Conservation (phyloP, 2,797 vertebrate species). For the Gambelia wislizenii region DNA sequence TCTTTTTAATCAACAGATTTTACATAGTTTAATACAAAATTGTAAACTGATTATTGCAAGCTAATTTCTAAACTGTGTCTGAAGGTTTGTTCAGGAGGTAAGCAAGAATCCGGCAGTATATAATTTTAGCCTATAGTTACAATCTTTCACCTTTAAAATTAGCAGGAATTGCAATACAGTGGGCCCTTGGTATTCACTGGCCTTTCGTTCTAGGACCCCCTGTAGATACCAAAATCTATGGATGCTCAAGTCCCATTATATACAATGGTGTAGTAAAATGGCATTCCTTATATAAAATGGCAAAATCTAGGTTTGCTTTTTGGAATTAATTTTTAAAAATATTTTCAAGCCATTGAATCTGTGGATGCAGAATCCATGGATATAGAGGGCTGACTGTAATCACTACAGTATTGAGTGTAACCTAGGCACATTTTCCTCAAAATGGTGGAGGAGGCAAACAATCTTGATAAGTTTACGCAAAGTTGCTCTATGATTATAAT, state of each 20-base stretch:
- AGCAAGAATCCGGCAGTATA: neutral
- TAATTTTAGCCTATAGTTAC: neutral
- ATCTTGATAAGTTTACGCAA: neutral
- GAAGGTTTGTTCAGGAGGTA: neutral
- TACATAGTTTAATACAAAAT: neutral
- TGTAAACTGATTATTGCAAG: neutral
- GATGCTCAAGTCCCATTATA: too few species aligned
- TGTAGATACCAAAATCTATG: too few species aligned
- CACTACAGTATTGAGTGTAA: neutral
- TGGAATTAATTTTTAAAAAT: too few species aligned
- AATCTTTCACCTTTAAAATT: constrained; percentile 8
- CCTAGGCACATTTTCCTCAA: neutral
- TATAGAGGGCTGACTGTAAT: too few species aligned
- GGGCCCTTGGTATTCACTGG: too few species aligned
- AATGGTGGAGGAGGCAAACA: neutral
- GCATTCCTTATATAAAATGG: too few species aligned
- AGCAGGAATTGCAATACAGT: neutral
- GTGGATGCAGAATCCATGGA: too few species aligned
- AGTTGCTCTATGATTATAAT: too few species aligned
- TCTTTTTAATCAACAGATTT: neutral
- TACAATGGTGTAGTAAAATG: too few species aligned
- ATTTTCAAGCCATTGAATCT: too few species aligned
- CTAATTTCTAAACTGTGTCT: neutral
- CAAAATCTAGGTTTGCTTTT: too few species aligned
- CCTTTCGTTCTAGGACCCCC: too few species aligned